phyloP scores from a whole-genome alignment of 2,113 vertebrate species.

The Leptocoma aspasia region DNA sequence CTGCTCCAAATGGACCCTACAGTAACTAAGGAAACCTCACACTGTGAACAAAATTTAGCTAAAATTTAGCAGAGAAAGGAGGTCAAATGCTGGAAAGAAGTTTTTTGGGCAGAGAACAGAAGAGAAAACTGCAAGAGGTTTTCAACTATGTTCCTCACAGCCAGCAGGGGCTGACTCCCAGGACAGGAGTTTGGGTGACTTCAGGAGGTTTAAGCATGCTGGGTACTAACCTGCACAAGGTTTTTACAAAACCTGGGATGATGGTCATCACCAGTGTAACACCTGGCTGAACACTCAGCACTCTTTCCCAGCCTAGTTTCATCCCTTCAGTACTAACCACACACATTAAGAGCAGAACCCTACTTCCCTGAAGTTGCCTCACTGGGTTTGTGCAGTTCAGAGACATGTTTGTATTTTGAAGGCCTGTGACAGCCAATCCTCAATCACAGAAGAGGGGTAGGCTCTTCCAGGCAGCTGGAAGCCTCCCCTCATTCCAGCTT shows the following conservation, averaged over 20 bases:
- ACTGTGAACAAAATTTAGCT: not conserved
- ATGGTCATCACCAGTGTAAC: not conserved
- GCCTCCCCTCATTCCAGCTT: not conserved
- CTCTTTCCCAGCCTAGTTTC: not conserved
- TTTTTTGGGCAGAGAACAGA: not conserved
- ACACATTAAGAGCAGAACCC: not conserved
- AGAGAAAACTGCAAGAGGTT: not conserved
- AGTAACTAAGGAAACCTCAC: not conserved
- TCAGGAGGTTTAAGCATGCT: rapidly evolving
- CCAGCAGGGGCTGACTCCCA: not conserved
- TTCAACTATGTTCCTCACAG: not conserved
- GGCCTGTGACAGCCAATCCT: not conserved
- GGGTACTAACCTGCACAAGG: not conserved
- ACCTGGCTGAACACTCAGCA: not conserved
- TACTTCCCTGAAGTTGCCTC: not conserved
- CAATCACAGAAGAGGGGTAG: not conserved
- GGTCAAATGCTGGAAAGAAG: not conserved
- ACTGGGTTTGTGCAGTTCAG: not conserved
- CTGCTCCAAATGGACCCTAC: not conserved
- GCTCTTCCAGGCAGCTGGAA: not conserved
- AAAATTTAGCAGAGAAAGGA: not conserved
- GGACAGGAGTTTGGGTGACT: not conserved
- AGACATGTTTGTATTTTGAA: not conserved
- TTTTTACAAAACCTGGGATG: not conserved
- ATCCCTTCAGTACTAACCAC: not conserved